Base-by-base conservation (phyloP, 2,888 invertebrate species). In the Amblyjoppa fuscipennis region DNA sequence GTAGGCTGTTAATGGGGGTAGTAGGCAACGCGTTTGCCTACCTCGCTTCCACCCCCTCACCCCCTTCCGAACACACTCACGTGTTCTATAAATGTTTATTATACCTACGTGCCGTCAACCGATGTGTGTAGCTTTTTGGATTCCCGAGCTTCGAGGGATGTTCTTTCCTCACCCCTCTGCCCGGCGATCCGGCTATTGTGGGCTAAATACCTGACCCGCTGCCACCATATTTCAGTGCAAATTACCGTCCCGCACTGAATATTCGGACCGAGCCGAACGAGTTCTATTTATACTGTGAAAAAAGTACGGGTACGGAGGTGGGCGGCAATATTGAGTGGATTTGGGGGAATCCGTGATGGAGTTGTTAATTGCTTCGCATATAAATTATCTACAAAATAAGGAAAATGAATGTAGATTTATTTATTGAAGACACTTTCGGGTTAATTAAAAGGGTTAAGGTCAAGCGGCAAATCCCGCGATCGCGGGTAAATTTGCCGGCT, bases 1-100 rank as follows among this genome's bases (percentile, higher is more conserved):
- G 64, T 80, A 83, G 71, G 76, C 71, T 77, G 61, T 68, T 85
- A 85, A 85, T 85, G 73, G 85, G 73, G 81, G 61, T 76, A 87
- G 84, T 87, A 77, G 85, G 83, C 83, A 81, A 83, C 76, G 56
- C 76, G 53, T 75, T 81, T 25, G 64, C 38, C 61, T 73, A 11
- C 69, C 69, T 69, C 45, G 51, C 76, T 84, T 68, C 41, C 25
- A 34, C n/a, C 81, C 56, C 76, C 31, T 53, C 25, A 38, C 28
- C 53, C 64, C 38, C 56, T 4, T 6, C n/a, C 25, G n/a, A 31
- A 69, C 28, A 74, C 41, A 68, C 20, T 2, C 59, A 31, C 25
- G 66, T 49, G 71, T 53, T 69, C 81, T 77, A 74, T 51, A 73
- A 84, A 84, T 80, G 76, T 73, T 81, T 59, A 69, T 85, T 28